phyloP scores from a whole-genome alignment of 2,113 vertebrate genomes.

The Myotis yumanensis region DNA sequence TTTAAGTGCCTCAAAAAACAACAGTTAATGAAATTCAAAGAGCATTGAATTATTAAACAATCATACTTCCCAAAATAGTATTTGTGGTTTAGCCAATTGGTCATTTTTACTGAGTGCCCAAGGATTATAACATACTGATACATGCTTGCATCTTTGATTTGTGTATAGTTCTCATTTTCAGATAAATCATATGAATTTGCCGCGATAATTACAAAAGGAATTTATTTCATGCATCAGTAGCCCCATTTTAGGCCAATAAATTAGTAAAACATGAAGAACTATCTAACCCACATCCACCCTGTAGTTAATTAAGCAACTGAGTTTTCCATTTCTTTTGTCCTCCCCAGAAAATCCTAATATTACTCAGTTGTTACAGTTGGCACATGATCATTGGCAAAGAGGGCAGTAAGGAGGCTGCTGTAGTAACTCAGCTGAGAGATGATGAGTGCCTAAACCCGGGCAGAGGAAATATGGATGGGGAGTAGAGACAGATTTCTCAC shows the following conservation, averaged over 20 bases:
- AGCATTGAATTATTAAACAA: neutral
- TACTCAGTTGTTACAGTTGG: neutral
- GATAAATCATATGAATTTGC: neutral
- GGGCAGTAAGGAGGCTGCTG: too few relatives aligned
- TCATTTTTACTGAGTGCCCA: neutral
- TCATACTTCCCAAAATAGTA: neutral
- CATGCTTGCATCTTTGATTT: neutral
- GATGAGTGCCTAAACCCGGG: neutral
- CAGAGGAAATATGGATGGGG: neutral
- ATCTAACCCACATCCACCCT: neutral
- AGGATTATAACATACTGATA: neutral
- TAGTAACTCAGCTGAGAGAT: neutral
- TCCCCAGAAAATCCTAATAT: neutral
- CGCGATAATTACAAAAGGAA: neutral
- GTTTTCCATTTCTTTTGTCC: neutral
- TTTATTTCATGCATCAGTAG: neutral
- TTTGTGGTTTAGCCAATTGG: neutral
- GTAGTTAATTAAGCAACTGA: neutral
- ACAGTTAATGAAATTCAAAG: conserved; percentile 2
- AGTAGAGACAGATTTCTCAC: neutral
- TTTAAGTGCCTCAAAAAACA: neutral
- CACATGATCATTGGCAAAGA: neutral
- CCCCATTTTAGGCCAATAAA: neutral
- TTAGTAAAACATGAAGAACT: neutral
- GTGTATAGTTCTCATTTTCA: conserved; percentile 11